Conservation (phyloP, 2,113 vertebrate genomes). For the Pheucticus melanocephalus region DNA sequence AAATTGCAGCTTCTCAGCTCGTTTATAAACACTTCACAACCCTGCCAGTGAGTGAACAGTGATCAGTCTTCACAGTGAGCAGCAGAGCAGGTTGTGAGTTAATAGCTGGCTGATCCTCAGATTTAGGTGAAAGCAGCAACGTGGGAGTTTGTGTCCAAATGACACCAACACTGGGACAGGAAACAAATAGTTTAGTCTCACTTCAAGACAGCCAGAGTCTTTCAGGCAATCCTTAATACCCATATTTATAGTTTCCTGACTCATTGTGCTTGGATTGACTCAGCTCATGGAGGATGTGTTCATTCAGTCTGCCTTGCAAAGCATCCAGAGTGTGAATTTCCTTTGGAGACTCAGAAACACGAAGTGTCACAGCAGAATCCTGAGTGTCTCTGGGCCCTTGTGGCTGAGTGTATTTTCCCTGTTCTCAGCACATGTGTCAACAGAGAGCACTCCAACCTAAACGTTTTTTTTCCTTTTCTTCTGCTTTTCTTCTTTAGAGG, state of each 20-base stretch:
- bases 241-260: not conserved
- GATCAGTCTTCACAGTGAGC: not conserved
- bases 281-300: not conserved
- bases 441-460: not conserved
- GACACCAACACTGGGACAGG: not conserved
- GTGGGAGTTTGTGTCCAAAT: not conserved
- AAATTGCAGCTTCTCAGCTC: not conserved
- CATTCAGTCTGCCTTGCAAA: not conserved
- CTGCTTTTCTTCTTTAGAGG: not conserved
- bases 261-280: not conserved
- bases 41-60: not conserved
- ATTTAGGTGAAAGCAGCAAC: not conserved
- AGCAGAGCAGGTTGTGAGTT: constrained; percentile 6
- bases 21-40: constrained; percentile 15
- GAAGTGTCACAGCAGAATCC: not conserved
- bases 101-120: constrained; percentile 11
- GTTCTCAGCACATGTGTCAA: not conserved
- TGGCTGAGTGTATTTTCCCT: not conserved
- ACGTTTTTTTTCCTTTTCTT: not conserved
- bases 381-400: not conserved
- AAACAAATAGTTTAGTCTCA: not conserved
- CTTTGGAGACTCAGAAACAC: not conserved
- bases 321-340: not conserved
- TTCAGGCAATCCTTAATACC: not conserved
- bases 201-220: not conserved